Evolutionary conservation across 2,797 vertebrate genomes (phyloP).

Genomic region (Paramormyrops hopkinsi): DNA sequence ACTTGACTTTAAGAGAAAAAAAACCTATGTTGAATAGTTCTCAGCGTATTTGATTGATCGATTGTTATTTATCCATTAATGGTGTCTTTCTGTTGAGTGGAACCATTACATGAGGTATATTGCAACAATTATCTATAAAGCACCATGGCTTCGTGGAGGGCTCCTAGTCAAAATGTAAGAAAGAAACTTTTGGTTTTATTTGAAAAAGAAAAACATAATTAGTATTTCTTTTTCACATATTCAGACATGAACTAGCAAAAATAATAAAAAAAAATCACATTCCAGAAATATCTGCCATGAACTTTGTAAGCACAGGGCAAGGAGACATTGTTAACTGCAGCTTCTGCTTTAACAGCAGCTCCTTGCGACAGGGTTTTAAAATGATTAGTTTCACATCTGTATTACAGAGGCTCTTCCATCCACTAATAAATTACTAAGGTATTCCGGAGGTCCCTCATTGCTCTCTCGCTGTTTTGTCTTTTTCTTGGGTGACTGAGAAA

Average conservation of each 20-base stretch:
- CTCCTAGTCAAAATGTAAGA: slow-evolving; percentile 38
- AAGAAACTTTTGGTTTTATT: slow-evolving; percentile 13
- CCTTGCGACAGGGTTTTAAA: slow-evolving; percentile 46
- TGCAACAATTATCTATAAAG: slow-evolving; percentile 10
- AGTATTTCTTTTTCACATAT: neutral
- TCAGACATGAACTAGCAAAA: neutral
- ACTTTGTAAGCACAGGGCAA: slow-evolving; percentile 16
- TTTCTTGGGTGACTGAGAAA: slow-evolving; percentile 28
- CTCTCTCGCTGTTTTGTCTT: slow-evolving; percentile 43
- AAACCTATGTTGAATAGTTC: slow-evolving; percentile 22
- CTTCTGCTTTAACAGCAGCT: neutral
- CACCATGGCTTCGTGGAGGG: slow-evolving; percentile 56
- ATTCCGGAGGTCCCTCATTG: slow-evolving; percentile 62
- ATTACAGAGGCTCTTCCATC: slow-evolving; percentile 60
- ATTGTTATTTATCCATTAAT: slow-evolving; percentile 21
- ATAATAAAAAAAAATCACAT: slow-evolving; percentile 23
- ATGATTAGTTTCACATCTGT: slow-evolving; percentile 67
- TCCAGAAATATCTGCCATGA: slow-evolving; percentile 41
- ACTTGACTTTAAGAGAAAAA: slow-evolving; percentile 9
- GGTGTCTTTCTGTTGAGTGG: slow-evolving; percentile 17
- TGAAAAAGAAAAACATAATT: neutral
- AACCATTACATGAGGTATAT: neutral
- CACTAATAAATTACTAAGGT: slow-evolving; percentile 68
- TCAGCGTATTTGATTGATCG: slow-evolving; percentile 20
- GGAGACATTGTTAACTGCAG: slow-evolving; percentile 16